A percentile compares a stretch with the other conserved stretches of the same genome.
Evolutionary conservation across 2,888 invertebrate genomes (phyloP).

Genomic region (Nomada lathburiana): DNA sequence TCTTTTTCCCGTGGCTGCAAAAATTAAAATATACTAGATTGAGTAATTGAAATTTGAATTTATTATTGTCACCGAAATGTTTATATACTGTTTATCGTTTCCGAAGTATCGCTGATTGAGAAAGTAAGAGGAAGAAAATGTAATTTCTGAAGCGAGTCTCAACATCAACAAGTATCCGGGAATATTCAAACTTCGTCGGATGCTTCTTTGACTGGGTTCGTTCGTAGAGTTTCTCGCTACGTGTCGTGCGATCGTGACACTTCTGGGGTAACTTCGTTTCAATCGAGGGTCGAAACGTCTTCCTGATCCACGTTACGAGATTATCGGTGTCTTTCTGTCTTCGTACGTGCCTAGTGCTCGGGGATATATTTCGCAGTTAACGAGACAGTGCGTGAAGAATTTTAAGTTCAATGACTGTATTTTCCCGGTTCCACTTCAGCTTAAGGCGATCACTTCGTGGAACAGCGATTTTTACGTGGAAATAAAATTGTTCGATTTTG

Average conservation of each 20-base stretch:
- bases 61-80: too few species aligned
- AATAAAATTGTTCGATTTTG: too few species aligned
- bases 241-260: constrained; percentile 56
- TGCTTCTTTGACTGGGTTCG: constrained; percentile 43
- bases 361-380: constrained; percentile 18
- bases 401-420: constrained; percentile 13
- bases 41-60: too few species aligned
- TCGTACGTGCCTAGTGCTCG: constrained; percentile 25
- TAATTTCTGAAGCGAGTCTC: background rate
- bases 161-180: constrained; percentile 23
- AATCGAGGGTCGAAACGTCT: constrained; percentile 50
- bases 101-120: too few species aligned
- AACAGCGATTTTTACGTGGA: too few species aligned
- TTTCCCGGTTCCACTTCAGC: background rate
- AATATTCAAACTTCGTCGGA: constrained; percentile 55
- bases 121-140: too few species aligned
- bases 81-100: too few species aligned
- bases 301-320: constrained; percentile 40
- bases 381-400: background rate
- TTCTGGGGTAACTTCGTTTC: constrained; percentile 59
- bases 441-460: too few species aligned
- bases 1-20: too few species aligned
- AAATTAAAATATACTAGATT: too few species aligned
- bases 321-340: constrained; percentile 33
- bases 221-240: constrained; percentile 51